Base-by-base conservation (phyloP, 2,797 vertebrate species). In the Australoheros facetus region DNA sequence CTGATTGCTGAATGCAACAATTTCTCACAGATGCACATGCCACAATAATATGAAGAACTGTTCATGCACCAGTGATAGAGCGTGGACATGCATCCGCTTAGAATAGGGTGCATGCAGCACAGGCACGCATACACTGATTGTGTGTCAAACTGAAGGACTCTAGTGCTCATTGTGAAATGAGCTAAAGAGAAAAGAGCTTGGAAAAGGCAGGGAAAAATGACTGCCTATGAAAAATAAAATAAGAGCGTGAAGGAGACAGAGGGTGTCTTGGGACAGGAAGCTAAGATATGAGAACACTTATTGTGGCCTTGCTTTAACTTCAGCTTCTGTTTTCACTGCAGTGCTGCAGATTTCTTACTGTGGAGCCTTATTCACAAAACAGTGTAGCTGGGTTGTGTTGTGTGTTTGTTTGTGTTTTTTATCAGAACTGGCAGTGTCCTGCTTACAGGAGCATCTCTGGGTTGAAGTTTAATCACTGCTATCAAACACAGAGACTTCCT, bases 191-290 rank as follows among this genome's bases (percentile, higher is more conserved):
- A 85, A 80, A 76, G 66, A 82, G 48, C 3, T 7, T 1, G 1
- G 66, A 56, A 37, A 73, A 79, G 54, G 58, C 57, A 76, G 48
- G 57, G 32, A 75, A 48, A 71, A 59, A 86, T 54, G 57, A 78
- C 54, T 71, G 37, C 34, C 53, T 86, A 48, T 78, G 39, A 86
- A 90, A 88, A 85, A 85, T 78, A 86, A 84, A 85, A 85, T 39
- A 64, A 76, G 60, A 21, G 28, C 69, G 72, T 34, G 58, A 77
- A 70, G 69, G 69, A 84, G 81, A 75, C 73, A 77, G 54, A 80
- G 74, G 72, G 76, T 81, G 88, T 88, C 81, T 87, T 77, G 84
- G 87, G 88, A 86, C 56, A 85, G 45, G 69, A 78, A 82, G 71
- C 77, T 77, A 79, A 84, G 76, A 85, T 85, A 86, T 82, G 78